Percentiles rank a stretch among this genome's conserved stretches.
phyloP scores from a whole-genome alignment of 2,113 vertebrate genomes.

The Phainopepla nitens region DNA sequence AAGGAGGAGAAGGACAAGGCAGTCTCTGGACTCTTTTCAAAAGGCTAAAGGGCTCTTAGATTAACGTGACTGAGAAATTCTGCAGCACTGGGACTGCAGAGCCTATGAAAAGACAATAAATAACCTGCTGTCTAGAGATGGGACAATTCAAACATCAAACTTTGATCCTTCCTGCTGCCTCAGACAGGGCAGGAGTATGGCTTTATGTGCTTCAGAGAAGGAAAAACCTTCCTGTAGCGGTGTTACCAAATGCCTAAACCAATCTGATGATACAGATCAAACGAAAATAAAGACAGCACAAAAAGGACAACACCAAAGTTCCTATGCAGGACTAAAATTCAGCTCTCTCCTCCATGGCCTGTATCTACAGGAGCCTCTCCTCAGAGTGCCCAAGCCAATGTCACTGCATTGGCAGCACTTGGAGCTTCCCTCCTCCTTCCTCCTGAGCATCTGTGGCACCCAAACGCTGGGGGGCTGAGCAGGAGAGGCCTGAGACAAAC shows the following conservation, averaged over 20 bases:
- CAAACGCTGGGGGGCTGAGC: background rate
- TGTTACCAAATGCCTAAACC: background rate
- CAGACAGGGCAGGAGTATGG: background rate
- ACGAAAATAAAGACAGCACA: background rate
- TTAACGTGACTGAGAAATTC: background rate
- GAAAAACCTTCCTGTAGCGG: background rate
- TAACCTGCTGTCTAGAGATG: background rate
- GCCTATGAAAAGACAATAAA: background rate
- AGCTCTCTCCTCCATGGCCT: background rate
- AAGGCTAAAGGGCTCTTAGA: background rate
- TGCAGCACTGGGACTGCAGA: background rate
- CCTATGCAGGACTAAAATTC: background rate
- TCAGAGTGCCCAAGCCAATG: background rate
- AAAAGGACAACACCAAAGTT: background rate
- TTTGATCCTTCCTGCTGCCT: background rate
- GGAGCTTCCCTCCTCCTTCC: background rate
- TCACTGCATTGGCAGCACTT: background rate
- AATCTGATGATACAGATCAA: accelerated
- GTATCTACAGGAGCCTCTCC: background rate
- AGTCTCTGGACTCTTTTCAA: background rate
- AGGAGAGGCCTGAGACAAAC: background rate
- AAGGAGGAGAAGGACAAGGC: background rate
- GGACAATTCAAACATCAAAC: background rate
- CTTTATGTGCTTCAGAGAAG: background rate
- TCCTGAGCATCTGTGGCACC: background rate